Percentiles rank a stretch among this genome's conserved stretches.
Evolutionary conservation across 2,797 vertebrate species (phyloP).

Genomic region (Euthynnus affinis): DNA sequence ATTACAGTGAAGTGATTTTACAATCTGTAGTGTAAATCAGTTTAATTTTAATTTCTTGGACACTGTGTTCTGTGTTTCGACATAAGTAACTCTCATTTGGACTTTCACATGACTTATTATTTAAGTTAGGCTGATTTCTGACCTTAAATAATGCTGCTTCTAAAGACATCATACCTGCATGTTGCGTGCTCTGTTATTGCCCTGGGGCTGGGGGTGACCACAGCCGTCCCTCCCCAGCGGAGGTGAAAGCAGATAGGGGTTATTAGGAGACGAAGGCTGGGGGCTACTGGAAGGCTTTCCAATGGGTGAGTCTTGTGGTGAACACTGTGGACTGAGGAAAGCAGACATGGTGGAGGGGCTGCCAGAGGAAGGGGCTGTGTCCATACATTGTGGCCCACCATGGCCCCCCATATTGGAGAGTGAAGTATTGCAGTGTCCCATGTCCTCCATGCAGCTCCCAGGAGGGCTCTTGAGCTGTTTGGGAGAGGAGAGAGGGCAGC

Average conservation of each 20-base stretch:
- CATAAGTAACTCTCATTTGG: too few relatives aligned
- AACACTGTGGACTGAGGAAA: slow-evolving; percentile 96
- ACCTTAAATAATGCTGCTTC: background rate
- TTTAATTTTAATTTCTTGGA: too few relatives aligned
- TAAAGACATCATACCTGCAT: slow-evolving; percentile 85
- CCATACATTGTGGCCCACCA: slow-evolving; percentile 75
- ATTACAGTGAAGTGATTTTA: too few relatives aligned
- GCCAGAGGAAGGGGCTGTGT: slow-evolving; percentile 76
- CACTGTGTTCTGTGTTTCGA: too few relatives aligned
- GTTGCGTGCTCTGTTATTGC: slow-evolving; percentile 81
- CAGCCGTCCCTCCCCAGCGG: slow-evolving; percentile 85
- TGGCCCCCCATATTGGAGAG: slow-evolving; percentile 79
- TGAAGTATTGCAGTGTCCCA: slow-evolving; percentile 82
- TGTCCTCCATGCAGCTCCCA: slow-evolving; percentile 81
- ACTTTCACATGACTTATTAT: too few relatives aligned
- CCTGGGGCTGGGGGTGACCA: slow-evolving; percentile 81
- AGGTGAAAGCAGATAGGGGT: slow-evolving; percentile 89
- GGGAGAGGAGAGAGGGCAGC: slow-evolving; percentile 91
- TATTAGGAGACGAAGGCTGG: slow-evolving; percentile 92
- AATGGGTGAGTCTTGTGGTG: slow-evolving; percentile 92
- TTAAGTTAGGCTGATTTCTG: background rate
- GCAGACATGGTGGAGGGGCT: slow-evolving; percentile 88
- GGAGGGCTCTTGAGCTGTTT: slow-evolving; percentile 86
- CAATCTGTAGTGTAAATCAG: too few relatives aligned
- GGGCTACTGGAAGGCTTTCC: slow-evolving; percentile 89